Evolutionary conservation across 2,888 invertebrate genomes (phyloP), one percentile per base, ranked within the genome.

Genomic region (Shargacucullia verbasci): DNA sequence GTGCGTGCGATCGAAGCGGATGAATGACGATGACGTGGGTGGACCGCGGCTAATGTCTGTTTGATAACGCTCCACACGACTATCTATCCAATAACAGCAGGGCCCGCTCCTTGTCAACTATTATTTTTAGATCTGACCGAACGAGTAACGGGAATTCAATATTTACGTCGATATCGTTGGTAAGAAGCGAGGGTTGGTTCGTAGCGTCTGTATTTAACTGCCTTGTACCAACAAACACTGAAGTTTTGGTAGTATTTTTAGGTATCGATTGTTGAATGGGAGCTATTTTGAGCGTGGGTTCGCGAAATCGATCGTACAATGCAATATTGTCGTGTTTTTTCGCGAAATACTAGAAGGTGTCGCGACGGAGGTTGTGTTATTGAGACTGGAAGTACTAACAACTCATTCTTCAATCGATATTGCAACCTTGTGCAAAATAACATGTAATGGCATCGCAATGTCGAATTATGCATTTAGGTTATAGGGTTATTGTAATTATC

Each of bases 21-120:
- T 93, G 93, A 92, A 93, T 93, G 93, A 85, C 84, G 80, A 85
- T 91, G 92, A 92, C 92, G 92, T 91, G 87, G 85, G 86, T 72
- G 75, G 75, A 70, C 72, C 78, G 84, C 79, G 65, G 81, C 86
- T 90, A 88, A 89, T 89, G 83, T 88, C 86, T 87, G 85, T 88
- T 85, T 90, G 88, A 90, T 91, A 89, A 88, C 86, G 83, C 60
- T 68, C 59, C 47, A 73, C 76, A 79, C 75, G 73, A 70, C 79
- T 79, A 78, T 77, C 79, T 76, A 74, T 73, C 79, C 76, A 73
- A 61, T 65, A 71, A 68, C 73, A 75, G 72, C 78, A 77, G 75
- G 67, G 71, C 70, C 63, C 68, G 56, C 70, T 79, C 80, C 79
- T 77, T 79, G 82, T 78, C 82, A 71, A 81, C 80, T 80, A 87